Evolutionary conservation across 2,113 vertebrate genomes (phyloP).

Genomic region (Tachycineta bicolor): DNA sequence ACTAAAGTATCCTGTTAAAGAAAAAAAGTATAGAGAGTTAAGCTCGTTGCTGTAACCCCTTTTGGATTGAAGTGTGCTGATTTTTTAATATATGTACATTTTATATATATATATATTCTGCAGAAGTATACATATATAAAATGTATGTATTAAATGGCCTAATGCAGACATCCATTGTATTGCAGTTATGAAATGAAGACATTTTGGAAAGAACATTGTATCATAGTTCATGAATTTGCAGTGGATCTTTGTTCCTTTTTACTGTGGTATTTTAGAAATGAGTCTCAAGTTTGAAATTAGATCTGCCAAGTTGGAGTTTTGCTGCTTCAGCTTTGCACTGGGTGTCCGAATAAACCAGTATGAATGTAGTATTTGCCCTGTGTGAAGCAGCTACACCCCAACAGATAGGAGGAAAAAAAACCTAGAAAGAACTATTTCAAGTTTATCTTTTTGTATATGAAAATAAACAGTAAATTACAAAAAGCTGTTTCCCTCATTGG

Average conservation of each 20-base stretch:
- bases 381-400: constrained; percentile 82
- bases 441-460: constrained; percentile 95
- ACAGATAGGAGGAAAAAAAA: constrained; percentile 77
- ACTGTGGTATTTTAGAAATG: constrained; percentile 91
- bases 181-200: constrained; percentile 81
- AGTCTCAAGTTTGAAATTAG: constrained; percentile 85
- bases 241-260: constrained; percentile 88
- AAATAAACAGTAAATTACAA: constrained; percentile 84
- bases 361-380: constrained; percentile 89
- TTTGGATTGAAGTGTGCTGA: constrained; percentile 82
- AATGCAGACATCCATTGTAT: constrained; percentile 80
- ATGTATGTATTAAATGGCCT: constrained; percentile 76
- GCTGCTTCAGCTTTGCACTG: constrained; percentile 82
- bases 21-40: constrained; percentile 80
- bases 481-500: neutral
- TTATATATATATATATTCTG: constrained; percentile 58
- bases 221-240: constrained; percentile 89
- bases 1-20: constrained; percentile 82
- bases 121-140: constrained; percentile 51
- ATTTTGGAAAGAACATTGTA: constrained; percentile 84
- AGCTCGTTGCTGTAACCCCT: constrained; percentile 86
- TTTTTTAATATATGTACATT: constrained; percentile 68
- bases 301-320: constrained; percentile 83
- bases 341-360: constrained; percentile 87
- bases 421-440: constrained; percentile 87